A percentile compares a stretch with the other conserved stretches of the same genome.
These are phyloP conservation scores for Paradoxurus hermaphroditus DNA, from an alignment of 2,113 vertebrate genomes.

Conservation along the genomic window DNA sequence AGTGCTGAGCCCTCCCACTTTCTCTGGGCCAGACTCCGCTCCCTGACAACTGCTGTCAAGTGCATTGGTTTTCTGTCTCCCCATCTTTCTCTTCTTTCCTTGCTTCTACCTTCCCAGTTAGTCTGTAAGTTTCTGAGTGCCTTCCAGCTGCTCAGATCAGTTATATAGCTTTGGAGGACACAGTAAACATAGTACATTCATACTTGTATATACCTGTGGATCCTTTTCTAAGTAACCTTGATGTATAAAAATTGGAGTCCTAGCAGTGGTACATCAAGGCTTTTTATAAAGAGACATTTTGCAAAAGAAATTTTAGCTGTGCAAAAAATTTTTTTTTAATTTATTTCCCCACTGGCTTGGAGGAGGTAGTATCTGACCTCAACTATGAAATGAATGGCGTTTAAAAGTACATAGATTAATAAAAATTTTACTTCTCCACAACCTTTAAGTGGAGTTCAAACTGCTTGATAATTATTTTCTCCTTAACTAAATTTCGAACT, in stretches of 20 bases:
- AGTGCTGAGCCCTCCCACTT: not conserved
- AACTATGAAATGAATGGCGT: not conserved
- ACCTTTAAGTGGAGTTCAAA: not conserved
- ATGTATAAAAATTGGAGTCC: not conserved
- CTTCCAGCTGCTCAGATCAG: not conserved
- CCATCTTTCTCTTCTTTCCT: not conserved
- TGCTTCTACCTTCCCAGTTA: not conserved
- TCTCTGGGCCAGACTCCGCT: not conserved
- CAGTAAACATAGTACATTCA: rapidly evolving
- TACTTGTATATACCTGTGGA: not conserved
- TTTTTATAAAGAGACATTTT: slow-evolving; percentile 14
- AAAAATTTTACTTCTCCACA: not conserved
- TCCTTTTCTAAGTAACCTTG: not conserved
- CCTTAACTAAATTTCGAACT: not conserved
- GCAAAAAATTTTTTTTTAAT: not conserved
- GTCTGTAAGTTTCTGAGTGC: not conserved
- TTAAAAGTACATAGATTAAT: not conserved
- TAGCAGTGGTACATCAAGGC: not conserved
- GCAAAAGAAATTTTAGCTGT: not conserved
- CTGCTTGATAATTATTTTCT: not conserved
- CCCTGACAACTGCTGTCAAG: not conserved
- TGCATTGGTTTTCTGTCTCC: not conserved
- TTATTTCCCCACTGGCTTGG: not conserved
- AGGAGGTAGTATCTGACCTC: not conserved
- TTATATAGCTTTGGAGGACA: not conserved